Conservation (phyloP, 1,140 invertebrate genomes). For the Zaprionus davidi region DNA sequence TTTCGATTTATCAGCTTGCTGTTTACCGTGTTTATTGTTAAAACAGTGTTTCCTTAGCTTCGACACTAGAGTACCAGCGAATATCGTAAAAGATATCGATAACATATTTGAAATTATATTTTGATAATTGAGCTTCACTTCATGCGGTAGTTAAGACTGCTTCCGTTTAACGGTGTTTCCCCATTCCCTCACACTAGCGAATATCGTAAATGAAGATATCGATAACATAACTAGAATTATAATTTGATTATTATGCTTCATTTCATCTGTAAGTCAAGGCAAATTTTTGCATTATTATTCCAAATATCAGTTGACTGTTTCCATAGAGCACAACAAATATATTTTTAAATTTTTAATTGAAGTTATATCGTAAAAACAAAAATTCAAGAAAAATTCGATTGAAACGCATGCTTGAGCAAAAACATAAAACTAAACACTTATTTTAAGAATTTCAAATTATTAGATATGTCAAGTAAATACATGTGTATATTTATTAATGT, state of each 20-base stretch:
- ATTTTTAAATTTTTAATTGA: not conserved
- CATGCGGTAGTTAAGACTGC: not conserved
- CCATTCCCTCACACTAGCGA: not conserved
- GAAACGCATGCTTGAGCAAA: conserved; percentile 1
- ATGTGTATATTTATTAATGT: not conserved
- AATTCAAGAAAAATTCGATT: not conserved
- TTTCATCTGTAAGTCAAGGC: not conserved
- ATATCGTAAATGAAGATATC: not conserved
- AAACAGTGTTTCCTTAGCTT: not conserved
- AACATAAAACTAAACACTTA: not conserved
- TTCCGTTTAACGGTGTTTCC: not conserved
- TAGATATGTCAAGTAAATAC: not conserved
- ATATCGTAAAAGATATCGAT: not conserved
- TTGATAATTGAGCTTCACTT: not conserved
- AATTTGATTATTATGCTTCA: not conserved
- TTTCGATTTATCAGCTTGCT: conserved; percentile 14
- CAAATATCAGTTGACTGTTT: conserved; percentile 4
- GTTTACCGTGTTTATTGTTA: conserved; percentile 13
- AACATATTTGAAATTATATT: not conserved
- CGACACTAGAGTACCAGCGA: not conserved
- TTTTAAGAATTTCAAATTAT: not conserved
- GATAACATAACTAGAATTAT: not conserved
- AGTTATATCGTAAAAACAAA: not conserved
- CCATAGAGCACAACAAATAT: not conserved
- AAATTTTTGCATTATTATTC: not conserved